Percentiles rank a stretch among this genome's conserved stretches.
phyloP scores from a whole-genome alignment of 2,113 vertebrate species.

The Neotoma lepida region DNA sequence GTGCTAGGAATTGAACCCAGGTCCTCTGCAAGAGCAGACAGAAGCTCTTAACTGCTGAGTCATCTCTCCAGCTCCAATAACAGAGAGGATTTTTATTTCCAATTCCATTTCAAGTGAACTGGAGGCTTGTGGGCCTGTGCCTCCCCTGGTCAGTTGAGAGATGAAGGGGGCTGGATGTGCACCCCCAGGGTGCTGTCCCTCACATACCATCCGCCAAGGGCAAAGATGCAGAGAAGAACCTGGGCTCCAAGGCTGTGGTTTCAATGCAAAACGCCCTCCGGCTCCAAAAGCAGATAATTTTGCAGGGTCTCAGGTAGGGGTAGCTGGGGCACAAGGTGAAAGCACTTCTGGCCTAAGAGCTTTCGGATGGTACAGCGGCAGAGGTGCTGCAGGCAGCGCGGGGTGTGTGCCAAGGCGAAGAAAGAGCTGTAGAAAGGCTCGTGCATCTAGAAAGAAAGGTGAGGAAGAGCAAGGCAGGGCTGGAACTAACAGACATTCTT shows the following conservation, averaged over 20 bases:
- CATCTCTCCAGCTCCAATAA: neutral
- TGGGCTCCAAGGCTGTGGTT: neutral
- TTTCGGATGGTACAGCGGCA: conserved; percentile 81
- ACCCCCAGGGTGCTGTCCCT: accelerated
- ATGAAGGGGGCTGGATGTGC: accelerated
- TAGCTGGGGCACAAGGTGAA: conserved; percentile 78
- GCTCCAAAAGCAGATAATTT: conserved; percentile 85
- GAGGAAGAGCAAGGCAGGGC: accelerated
- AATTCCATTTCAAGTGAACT: too few relatives aligned
- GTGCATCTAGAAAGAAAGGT: conserved; percentile 80
- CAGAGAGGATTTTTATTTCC: neutral
- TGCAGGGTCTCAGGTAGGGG: conserved; percentile 83
- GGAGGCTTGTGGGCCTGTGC: neutral
- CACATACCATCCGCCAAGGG: accelerated
- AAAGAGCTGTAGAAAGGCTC: conserved; percentile 85
- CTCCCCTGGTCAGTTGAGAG: accelerated
- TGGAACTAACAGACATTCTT: accelerated
- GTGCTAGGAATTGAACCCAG: neutral
- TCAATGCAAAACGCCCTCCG: conserved; percentile 82
- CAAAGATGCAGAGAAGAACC: accelerated
- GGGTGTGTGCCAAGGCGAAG: conserved; percentile 70
- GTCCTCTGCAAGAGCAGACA: neutral
- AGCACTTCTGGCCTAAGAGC: conserved; percentile 76
- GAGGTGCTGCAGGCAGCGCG: conserved; percentile 83
- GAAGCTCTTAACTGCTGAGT: neutral